Conservation (phyloP, 30 jellyfish, hydroid and myxozoan species). For the Hydractinia echinata region DNA sequence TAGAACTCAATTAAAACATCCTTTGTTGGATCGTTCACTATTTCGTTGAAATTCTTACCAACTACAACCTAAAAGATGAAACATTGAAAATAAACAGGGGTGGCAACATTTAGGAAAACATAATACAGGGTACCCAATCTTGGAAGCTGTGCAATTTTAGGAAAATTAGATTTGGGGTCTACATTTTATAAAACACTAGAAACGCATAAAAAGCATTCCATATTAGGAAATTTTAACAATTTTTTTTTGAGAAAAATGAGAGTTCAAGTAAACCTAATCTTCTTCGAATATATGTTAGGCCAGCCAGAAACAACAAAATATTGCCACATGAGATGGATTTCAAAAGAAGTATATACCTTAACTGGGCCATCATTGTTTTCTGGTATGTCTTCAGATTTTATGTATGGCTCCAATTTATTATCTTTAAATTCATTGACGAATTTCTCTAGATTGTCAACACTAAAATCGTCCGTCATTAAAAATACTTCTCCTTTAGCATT, state of each 20-base stretch:
- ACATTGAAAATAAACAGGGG: neutral
- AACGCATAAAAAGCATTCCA: too few relatives aligned
- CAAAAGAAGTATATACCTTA: slow-evolving; percentile 38
- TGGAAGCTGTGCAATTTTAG: too few relatives aligned
- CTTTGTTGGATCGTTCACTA: slow-evolving; percentile 85
- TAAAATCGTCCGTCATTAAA: slow-evolving; percentile 45
- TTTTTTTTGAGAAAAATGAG: too few relatives aligned
- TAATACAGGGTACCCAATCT: too few relatives aligned
- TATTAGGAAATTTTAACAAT: too few relatives aligned
- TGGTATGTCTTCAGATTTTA: slow-evolving; percentile 93
- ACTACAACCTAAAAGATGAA: slow-evolving; percentile 73
- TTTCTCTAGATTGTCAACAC: slow-evolving; percentile 63
- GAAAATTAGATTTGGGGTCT: too few relatives aligned
- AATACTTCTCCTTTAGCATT: slow-evolving; percentile 40
- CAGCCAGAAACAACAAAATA: too few relatives aligned
- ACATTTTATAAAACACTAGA: too few relatives aligned
- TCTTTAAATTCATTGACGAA: slow-evolving; percentile 65
- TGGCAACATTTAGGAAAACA: too few relatives aligned
- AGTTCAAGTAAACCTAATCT: too few relatives aligned
- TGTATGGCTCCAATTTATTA: slow-evolving; percentile 72
- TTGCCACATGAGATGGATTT: too few relatives aligned
- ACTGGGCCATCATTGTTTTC: slow-evolving; percentile 92
- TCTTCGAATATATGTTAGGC: too few relatives aligned
- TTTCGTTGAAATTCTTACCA: slow-evolving; percentile 86
- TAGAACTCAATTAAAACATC: slow-evolving; percentile 89